These are phyloP conservation scores for Rhabdornis inornatus DNA, from an alignment of 2,113 vertebrate genomes.

Conservation along the genomic window DNA sequence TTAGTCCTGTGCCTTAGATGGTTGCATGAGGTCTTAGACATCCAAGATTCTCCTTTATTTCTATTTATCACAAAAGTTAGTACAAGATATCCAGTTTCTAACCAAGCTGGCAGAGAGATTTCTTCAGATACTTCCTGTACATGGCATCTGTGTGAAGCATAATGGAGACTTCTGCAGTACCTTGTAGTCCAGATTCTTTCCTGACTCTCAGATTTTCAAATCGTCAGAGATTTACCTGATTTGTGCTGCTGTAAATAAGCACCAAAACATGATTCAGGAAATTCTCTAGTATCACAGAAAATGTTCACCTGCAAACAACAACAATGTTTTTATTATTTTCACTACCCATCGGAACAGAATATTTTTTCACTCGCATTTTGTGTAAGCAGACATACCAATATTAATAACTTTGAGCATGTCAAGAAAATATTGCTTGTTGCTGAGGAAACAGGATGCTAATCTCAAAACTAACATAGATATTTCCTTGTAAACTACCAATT, in stretches of 20 bases:
- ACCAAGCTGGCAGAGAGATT: not conserved
- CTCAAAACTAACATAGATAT: not conserved
- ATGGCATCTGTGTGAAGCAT: fast-evolving
- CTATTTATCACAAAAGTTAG: not conserved
- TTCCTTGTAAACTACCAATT: conserved; percentile 37
- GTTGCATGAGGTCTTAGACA: not conserved
- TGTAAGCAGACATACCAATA: not conserved
- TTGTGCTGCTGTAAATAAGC: not conserved
- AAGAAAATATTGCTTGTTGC: not conserved
- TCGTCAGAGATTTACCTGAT: not conserved
- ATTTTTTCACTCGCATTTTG: not conserved
- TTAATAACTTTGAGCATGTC: not conserved
- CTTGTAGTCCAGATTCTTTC: not conserved
- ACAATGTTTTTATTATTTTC: not conserved
- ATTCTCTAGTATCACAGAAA: not conserved
- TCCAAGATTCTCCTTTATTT: not conserved
- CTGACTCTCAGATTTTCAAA: not conserved
- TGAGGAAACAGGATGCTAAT: conserved; percentile 4
- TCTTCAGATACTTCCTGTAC: not conserved
- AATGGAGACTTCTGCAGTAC: not conserved
- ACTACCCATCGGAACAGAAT: not conserved
- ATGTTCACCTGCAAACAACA: not conserved
- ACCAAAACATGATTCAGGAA: not conserved
- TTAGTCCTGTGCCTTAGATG: not conserved
- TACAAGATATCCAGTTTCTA: not conserved